Percentiles rank a stretch among this genome's conserved stretches.
These are phyloP conservation scores for Aptenodytes patagonicus DNA, from an alignment of 2,113 vertebrate genomes.

Conservation along the genomic window DNA sequence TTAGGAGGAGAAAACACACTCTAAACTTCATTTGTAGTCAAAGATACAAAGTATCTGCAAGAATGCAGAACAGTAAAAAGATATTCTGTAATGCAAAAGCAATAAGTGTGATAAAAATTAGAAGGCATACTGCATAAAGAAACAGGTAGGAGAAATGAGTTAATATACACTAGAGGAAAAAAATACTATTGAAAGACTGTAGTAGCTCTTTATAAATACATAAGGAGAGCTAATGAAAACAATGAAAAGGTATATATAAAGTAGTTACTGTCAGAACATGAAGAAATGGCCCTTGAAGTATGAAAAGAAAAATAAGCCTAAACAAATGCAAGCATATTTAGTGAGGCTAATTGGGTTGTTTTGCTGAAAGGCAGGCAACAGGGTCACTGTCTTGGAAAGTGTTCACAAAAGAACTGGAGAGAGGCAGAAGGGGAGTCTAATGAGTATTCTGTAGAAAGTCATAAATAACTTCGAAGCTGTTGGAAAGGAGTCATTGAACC, in stretches of 20 bases:
- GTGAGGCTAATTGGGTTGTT: not conserved
- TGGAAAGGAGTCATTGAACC: not conserved
- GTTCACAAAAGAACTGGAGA: not conserved
- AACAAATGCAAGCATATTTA: not conserved
- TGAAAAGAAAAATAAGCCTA: not conserved
- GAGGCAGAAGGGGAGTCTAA: not conserved
- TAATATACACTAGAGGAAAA: not conserved
- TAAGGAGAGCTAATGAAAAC: not conserved
- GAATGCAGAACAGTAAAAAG: not conserved
- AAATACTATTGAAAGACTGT: not conserved
- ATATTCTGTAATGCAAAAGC: not conserved
- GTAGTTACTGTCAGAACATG: not conserved
- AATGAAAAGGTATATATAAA: not conserved
- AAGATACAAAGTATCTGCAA: not conserved
- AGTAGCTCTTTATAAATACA: not conserved
- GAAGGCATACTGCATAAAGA: not conserved
- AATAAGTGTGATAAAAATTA: not conserved
- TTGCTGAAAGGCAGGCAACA: not conserved
- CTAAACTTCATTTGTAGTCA: not conserved
- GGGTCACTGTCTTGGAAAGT: not conserved
- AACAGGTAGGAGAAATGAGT: not conserved
- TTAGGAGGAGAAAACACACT: not conserved
- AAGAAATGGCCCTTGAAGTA: not conserved
- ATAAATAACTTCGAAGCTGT: not conserved
- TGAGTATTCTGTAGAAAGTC: not conserved